A percentile compares a stretch with the other conserved stretches of the same genome.
Evolutionary conservation across 2,888 invertebrate species (phyloP).

Genomic region (Eumacrocentrus americanus): DNA sequence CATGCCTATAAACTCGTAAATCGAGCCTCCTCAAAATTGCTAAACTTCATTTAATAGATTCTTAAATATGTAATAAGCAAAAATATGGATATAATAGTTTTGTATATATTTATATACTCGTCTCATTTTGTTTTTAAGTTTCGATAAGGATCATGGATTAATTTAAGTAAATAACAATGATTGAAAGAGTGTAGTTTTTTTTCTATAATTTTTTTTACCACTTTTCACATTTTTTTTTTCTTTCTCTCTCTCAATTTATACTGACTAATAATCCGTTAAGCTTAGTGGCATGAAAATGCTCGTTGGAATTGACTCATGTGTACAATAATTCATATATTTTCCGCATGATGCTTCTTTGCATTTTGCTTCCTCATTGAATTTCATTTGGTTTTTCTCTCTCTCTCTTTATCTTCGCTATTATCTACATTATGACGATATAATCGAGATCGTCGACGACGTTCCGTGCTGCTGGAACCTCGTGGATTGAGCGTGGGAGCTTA

Average conservation of each 20-base stretch:
- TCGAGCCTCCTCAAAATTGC: constrained; percentile 42
- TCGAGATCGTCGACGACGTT: constrained; percentile 37
- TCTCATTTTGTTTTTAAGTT: constrained; percentile 46
- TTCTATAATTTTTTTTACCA: constrained; percentile 36
- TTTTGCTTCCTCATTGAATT: constrained; percentile 12
- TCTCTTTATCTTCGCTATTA: constrained; percentile 11
- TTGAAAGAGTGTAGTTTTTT: constrained; percentile 57
- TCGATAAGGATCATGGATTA: constrained; percentile 56
- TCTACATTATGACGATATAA: constrained; percentile 25
- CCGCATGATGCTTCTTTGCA: constrained; percentile 18
- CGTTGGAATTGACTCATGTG: constrained; percentile 62
- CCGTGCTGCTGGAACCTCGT: constrained; percentile 36
- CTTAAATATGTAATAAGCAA: constrained; percentile 60
- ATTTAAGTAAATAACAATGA: constrained; percentile 56
- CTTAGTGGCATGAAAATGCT: constrained; percentile 61
- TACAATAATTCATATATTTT: constrained; percentile 52
- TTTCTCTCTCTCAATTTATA: constrained; percentile 36
- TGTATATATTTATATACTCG: constrained; percentile 44
- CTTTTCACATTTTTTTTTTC: constrained; percentile 30
- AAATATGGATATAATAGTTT: constrained; percentile 60
- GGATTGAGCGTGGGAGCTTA: constrained; percentile 41
- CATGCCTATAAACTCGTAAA: constrained; percentile 23
- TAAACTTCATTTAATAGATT: constrained; percentile 53
- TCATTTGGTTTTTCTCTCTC: constrained; percentile 19
- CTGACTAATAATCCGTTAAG: constrained; percentile 55